Evolutionary conservation across 2,888 invertebrate genomes (phyloP), one percentile per base, ranked within the genome.

Genomic region (Caenorhabditis imperialis): DNA sequence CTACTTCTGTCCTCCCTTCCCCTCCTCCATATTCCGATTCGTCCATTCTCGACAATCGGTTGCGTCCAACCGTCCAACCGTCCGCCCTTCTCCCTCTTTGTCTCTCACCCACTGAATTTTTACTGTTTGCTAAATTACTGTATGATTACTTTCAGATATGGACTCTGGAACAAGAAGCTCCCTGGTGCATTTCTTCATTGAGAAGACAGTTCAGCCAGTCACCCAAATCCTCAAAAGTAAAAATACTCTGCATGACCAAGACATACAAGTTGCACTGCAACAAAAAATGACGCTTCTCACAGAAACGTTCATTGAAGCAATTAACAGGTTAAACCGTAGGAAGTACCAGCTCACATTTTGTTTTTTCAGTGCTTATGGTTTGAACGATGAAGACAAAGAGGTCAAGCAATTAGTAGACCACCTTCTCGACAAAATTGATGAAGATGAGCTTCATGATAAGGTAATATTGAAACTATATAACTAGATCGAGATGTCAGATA

Each of bases 1-100:
- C 67, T 67, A 67, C 67, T 67, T 65, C 57, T 50, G 44, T 37
- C 67, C 67, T 65, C 42, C 42, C 42, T 23, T 45, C 44, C 22
- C 40, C 44, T 35, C 37, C 48, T 22, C n/a, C 61, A 25, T 50
- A 33, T 51, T 61, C 53, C 38, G 51, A 51, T 51, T 51, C 38
- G 51, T 38, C 38, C 33, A 51, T 51, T 51, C 38, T 51, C 51
- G 51, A 51, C 51, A 38, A 51, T 51, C 23, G 25, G 50, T 38
- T 53, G 20, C 37, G 45, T 37, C 27, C 6, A 10, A 6, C 30
- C 30, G 30, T 10, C 30, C 30, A n/a, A n/a, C n/a, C 10, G 7
- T 30, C 30, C 10, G 30, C 30, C 30, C 10, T 30, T n/a, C 25
- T 35, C 25, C 27, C 12, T 30, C 12, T 27, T 25, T 18, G 4